Evolutionary conservation across 2,888 invertebrate species (phyloP), one percentile per base, ranked within the genome.

Genomic region (Mycalesis mineus): DNA sequence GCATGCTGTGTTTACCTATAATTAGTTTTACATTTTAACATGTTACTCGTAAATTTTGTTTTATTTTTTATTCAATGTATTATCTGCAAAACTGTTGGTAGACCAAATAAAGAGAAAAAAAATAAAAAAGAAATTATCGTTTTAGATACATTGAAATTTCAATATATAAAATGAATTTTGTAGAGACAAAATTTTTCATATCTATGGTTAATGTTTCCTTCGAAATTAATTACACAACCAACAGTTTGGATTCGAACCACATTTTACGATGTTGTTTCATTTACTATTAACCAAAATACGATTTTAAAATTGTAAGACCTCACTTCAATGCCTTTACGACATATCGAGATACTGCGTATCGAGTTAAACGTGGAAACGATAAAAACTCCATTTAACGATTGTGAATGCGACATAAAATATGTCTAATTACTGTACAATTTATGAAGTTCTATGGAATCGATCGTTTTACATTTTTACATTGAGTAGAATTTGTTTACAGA

Each of bases 321-420:
- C 42, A 61, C 40, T 44, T 75, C 73, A 72, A 65, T 57, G 65
- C 61, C 69, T 75, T 78, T 76, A 81, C 74, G 75, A 76, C 76
- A 65, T 41, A 51, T 49, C 58, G 54, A 72, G 58, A 65, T 66
- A 71, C 73, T 73, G 72, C 72, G 69, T 72, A 75, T 77, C 75
- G 65, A 67, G 73, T 78, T 74, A 74, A 74, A 72, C 70, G 70
- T 73, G 77, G 69, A 73, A 70, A 72, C 71, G 68, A 82, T 83
- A 80, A 81, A 82, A 78, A 74, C 71, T 68, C 70, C 66, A 73
- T 72, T 74, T 73, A 74, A 78, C 68, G 69, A 74, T 77, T 71
- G 69, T 72, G 77, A 76, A 74, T 71, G 68, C 70, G 40, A 70
- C 69, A 76, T 80, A 78, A 80, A 78, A 63, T 69, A 63, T 61